A percentile compares a stretch with the other conserved stretches of the same genome.
Conservation (phyloP, 2,888 invertebrate genomes). For the Tholera decimalis region DNA sequence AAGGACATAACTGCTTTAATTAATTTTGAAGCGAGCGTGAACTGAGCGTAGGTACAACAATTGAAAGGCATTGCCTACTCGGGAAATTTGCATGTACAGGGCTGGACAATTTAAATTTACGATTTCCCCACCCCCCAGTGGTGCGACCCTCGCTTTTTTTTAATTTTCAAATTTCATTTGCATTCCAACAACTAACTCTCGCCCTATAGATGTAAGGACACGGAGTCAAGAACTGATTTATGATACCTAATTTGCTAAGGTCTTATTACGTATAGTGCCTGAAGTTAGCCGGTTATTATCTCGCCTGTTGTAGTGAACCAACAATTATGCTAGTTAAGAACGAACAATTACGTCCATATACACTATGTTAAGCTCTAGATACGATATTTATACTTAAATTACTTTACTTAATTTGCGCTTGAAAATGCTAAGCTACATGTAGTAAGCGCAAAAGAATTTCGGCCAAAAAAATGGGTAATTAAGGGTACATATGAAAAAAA, state of each 20-base stretch:
- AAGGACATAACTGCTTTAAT: constrained; percentile 60
- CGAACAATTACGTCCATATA: constrained; percentile 39
- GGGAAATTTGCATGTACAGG: constrained; percentile 89
- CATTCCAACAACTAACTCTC: constrained; percentile 84
- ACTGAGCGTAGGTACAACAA: constrained; percentile 71
- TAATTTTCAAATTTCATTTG: constrained; percentile 91
- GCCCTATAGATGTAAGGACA: constrained; percentile 65
- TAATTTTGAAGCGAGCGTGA: constrained; percentile 63
- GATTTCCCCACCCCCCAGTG: constrained; percentile 85
- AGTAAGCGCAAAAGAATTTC: constrained; percentile 13
- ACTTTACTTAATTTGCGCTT: constrained; percentile 6
- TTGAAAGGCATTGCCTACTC: constrained; percentile 83
- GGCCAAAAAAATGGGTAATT: constrained; percentile 9
- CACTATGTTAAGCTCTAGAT: constrained; percentile 20
- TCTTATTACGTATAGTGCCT: constrained; percentile 39
- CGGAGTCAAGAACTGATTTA: constrained; percentile 66
- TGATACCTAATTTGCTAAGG: constrained; percentile 53
- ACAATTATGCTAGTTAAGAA: constrained; percentile 56
- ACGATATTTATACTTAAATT: constrained; percentile 29
- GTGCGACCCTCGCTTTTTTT: constrained; percentile 89
- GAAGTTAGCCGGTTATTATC: constrained; percentile 50
- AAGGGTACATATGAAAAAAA: constrained; percentile 32
- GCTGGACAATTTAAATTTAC: constrained; percentile 91
- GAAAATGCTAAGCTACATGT: constrained; percentile 1
- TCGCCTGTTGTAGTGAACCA: constrained; percentile 37